A percentile compares a stretch with the other conserved stretches of the same genome.
Evolutionary conservation across 30 jellyfish, hydroid and myxozoan species (phyloP).

Genomic region (Hydractinia echinata): DNA sequence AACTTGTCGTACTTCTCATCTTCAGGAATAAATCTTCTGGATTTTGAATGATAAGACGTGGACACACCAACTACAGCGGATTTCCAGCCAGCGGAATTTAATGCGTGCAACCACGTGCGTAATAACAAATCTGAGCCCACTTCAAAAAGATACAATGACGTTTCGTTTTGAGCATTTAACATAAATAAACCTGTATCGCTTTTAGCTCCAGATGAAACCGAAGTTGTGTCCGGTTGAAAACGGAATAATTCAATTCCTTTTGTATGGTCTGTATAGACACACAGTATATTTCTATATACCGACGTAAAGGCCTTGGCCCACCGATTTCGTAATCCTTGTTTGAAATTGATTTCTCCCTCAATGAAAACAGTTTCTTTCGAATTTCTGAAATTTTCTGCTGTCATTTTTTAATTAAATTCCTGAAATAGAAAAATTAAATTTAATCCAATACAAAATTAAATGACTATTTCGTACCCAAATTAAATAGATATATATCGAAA

Average conservation of each 20-base stretch:
- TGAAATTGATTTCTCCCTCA: not conserved
- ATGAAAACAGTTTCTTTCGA: not conserved
- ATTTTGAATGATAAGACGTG: too few relatives aligned
- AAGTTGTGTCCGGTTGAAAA: not conserved
- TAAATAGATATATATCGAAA: too few relatives aligned
- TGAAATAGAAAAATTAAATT: too few relatives aligned
- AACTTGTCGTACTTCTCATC: not conserved
- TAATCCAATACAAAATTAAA: too few relatives aligned
- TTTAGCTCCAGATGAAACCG: not conserved
- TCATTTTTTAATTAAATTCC: not conserved
- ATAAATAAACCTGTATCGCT: not conserved
- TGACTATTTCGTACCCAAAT: too few relatives aligned
- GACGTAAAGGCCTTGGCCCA: constrained; percentile 10
- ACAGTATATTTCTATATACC: not conserved
- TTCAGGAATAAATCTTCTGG: not conserved
- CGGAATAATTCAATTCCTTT: not conserved
- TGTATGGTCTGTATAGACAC: not conserved
- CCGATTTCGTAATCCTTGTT: constrained; percentile 1
- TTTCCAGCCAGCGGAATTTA: not conserved
- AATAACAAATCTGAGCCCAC: constrained; percentile 6
- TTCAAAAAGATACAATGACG: constrained; percentile 1
- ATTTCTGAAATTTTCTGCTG: not conserved
- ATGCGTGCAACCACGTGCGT: constrained; percentile 9
- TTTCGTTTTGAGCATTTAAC: not conserved
- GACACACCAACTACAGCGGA: not conserved